Evolutionary conservation across 2,113 vertebrate genomes (phyloP).

Genomic region (Cinclus mexicanus): DNA sequence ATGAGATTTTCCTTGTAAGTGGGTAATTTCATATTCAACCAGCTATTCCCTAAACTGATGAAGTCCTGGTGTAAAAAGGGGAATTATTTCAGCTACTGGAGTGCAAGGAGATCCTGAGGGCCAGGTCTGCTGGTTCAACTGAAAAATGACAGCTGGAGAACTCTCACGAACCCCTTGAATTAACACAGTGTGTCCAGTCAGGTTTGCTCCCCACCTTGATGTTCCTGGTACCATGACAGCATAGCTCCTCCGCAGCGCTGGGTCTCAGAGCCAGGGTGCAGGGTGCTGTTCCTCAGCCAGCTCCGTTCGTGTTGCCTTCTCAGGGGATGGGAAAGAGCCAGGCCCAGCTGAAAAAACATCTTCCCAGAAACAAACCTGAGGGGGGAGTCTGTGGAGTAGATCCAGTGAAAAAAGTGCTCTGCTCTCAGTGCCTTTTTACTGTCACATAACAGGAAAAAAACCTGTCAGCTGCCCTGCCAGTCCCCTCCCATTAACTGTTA

Average conservation of each 20-base stretch:
- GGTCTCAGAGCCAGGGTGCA: neutral
- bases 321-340: neutral
- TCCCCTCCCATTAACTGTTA: neutral
- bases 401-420: neutral
- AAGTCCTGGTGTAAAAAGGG: neutral
- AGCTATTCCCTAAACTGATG: neutral
- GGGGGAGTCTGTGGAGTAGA: neutral
- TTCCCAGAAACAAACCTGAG: neutral
- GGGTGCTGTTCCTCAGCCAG: neutral
- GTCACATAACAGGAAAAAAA: neutral
- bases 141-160: neutral
- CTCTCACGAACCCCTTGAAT: neutral
- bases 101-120: neutral
- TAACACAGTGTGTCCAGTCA: neutral
- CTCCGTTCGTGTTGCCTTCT: fast-evolving
- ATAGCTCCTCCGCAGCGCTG: fast-evolving
- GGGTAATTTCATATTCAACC: neutral
- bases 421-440: neutral
- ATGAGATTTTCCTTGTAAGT: neutral
- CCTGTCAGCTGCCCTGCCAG: neutral
- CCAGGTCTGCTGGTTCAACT: neutral
- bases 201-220: neutral
- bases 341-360: neutral
- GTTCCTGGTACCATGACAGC: neutral
- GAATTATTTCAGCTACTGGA: neutral